phyloP scores from a whole-genome alignment of 2,888 invertebrate genomes.

The Drosophila dives region DNA sequence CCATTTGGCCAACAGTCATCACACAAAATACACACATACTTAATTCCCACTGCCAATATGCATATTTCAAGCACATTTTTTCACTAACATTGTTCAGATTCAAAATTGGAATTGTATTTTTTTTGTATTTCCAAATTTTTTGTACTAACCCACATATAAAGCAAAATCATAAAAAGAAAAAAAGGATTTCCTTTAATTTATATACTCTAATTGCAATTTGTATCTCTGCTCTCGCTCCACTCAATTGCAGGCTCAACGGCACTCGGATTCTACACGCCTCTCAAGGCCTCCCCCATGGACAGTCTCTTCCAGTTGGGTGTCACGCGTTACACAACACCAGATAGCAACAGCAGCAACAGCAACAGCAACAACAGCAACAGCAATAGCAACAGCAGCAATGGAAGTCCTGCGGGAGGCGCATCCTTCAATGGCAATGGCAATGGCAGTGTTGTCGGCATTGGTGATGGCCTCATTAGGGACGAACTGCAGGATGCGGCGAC shows the following conservation, averaged over 20 bases:
- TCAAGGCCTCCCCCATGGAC: slow-evolving; percentile 88
- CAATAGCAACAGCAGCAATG: slow-evolving; percentile 42
- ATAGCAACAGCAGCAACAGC: slow-evolving; percentile 47
- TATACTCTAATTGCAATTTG: background rate
- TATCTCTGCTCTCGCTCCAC: background rate
- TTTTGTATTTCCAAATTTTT: slow-evolving; percentile 3
- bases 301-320: slow-evolving; percentile 92
- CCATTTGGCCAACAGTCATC: slow-evolving; percentile 1
- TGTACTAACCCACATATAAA: slow-evolving; percentile 13
- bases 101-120: background rate
- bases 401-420: slow-evolving; percentile 44
- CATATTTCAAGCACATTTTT: slow-evolving; percentile 21
- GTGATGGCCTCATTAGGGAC: slow-evolving; percentile 62
- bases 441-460: slow-evolving; percentile 63
- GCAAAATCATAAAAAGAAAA: background rate
- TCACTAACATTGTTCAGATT: slow-evolving; percentile 35
- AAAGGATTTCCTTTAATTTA: background rate
- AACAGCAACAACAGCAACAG: slow-evolving; percentile 38
- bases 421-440: slow-evolving; percentile 55
- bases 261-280: slow-evolving; percentile 93
- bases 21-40: slow-evolving; percentile 4
- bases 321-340: slow-evolving; percentile 85
- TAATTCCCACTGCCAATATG: slow-evolving; percentile 30
- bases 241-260: slow-evolving; percentile 87
- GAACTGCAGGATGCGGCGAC: slow-evolving; percentile 17